These are phyloP conservation scores for Carpatolechia fugitivella DNA, from an alignment of 2,888 invertebrate genomes.

Conservation along the genomic window DNA sequence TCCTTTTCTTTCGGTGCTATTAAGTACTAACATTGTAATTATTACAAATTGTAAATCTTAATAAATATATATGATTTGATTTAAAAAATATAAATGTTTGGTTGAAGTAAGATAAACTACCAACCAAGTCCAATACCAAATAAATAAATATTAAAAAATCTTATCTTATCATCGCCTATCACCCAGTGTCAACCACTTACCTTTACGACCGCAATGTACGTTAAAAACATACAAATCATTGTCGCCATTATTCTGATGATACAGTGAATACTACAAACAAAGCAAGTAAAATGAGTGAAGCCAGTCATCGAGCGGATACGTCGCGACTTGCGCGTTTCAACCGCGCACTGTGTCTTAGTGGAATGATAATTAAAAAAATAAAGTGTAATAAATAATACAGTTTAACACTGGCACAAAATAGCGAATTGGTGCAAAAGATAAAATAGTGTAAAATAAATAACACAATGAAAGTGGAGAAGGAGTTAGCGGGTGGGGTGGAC, in stretches of 20 bases:
- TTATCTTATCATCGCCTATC: no score
- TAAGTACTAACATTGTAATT: no score
- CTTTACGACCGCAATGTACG: not conserved
- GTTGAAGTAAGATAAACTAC: no score
- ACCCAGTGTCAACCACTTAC: no score
- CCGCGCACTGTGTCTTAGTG: slow-evolving; percentile 61
- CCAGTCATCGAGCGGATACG: slow-evolving; percentile 45
- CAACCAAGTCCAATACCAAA: no score
- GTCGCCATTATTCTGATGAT: not conserved
- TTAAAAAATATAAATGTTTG: no score
- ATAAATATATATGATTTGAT: no score
- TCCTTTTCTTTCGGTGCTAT: no score
- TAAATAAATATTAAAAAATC: no score
- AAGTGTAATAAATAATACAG: not conserved
- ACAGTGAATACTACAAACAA: not conserved
- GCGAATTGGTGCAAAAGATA: not conserved
- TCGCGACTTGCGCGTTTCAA: slow-evolving; percentile 39
- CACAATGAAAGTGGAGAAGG: slow-evolving; percentile 71
- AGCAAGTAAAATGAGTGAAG: slow-evolving; percentile 23
- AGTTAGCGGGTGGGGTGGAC: slow-evolving; percentile 60
- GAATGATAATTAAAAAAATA: not conserved
- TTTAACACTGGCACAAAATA: not conserved
- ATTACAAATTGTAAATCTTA: no score
- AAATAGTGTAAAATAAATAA: not conserved
- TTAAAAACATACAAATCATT: not conserved